Evolutionary conservation across 2,797 vertebrate species (phyloP).

Genomic region (Sebastes trivittatus): DNA sequence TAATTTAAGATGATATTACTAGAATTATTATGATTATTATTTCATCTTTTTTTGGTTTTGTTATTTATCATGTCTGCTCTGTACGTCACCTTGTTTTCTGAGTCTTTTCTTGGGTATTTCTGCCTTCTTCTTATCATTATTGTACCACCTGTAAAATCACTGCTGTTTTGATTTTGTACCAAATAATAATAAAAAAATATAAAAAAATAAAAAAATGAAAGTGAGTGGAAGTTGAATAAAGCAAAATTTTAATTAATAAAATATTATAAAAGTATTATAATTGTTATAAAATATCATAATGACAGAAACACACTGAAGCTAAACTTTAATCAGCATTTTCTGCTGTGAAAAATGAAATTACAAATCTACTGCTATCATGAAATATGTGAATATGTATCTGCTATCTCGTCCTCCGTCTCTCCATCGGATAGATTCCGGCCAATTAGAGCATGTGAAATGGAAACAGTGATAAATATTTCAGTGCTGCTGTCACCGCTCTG

Average conservation of each 20-base stretch:
- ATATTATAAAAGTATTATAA: neutral
- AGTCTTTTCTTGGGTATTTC: too few species aligned
- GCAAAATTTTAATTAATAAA: neutral
- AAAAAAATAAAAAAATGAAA: too few species aligned
- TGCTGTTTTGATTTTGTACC: too few species aligned
- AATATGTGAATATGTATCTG: neutral
- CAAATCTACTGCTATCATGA: neutral
- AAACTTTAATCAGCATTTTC: neutral
- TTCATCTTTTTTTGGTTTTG: too few species aligned
- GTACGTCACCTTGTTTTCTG: too few species aligned
- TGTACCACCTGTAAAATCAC: too few species aligned
- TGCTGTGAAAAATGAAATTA: neutral
- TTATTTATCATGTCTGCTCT: too few species aligned
- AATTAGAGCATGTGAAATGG: slow-evolving; percentile 55
- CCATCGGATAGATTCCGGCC: slow-evolving; percentile 4
- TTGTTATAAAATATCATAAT: neutral
- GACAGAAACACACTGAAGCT: neutral
- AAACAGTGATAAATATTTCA: slow-evolving; percentile 60
- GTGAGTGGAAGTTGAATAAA: too few species aligned
- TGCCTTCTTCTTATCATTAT: too few species aligned
- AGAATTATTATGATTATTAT: too few species aligned
- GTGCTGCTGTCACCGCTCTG: neutral
- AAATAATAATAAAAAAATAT: too few species aligned
- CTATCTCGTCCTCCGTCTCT: neutral
- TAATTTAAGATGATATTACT: too few species aligned